Base-by-base conservation (phyloP, 2,797 vertebrate genomes). In the Myotis pilosus region DNA sequence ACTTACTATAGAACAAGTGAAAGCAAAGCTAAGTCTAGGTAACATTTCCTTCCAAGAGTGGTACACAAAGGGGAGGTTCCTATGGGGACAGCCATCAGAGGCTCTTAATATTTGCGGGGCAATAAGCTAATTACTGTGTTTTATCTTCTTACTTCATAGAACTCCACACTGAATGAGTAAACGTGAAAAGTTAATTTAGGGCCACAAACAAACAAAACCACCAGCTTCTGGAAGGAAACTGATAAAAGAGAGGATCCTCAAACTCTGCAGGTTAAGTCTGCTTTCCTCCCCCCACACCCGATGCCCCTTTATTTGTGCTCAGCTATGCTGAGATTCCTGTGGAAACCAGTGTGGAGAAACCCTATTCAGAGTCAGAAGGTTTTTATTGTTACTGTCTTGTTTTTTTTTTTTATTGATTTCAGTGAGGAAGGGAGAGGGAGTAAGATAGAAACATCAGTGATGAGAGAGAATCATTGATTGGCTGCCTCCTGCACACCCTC, bases 61-160 rank as follows among this genome's bases (percentile, higher is more conserved):
- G 68, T 72, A 41, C n/a, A 69, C 47, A 53, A 85, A 89, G 20
- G 64, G 69, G 33, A 17, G 13, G 55, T 25, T 62, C 76, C 90
- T 74, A 20, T 84, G 49, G 74, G 69, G 36, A 64, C n/a, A 62
- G 60, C 38, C 82, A 57, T 68, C 55, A 53, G 30, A 86, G 74
- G 57, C 36, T 92, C 94, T 97, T 82, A 96, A 83, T 97, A 96
- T 96, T 89, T 93, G 57, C 71, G 71, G 85, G 81, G 85, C 89
- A 96, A 79, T 84, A 96, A 97, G 90, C 71, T 97, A 97, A 96
- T 95, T 95, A 75, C 30, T 93, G 38, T 90, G 79, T 47, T 94
- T 97, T 95, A 97, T 96, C 96, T 97, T 57, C 75, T 91, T 90
- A 57, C 82, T 95, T 89, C 86, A 94, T 22, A 93, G 57, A 80